A percentile compares a stretch with the other conserved stretches of the same genome.
phyloP scores from a whole-genome alignment of 2,888 invertebrate species.

The Mantis religiosa region DNA sequence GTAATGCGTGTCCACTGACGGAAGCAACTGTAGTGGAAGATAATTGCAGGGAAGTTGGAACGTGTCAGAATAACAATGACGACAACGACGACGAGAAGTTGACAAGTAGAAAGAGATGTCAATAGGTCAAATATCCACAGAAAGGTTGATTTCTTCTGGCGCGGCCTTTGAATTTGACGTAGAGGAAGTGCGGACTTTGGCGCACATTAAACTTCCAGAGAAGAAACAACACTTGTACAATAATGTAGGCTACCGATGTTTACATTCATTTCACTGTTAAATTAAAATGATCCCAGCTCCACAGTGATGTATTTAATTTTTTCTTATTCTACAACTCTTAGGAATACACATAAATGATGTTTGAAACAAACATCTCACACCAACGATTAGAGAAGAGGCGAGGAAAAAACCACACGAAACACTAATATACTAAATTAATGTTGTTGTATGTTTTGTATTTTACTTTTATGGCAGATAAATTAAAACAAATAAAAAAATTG shows the following conservation, averaged over 20 bases:
- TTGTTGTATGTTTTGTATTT: not conserved
- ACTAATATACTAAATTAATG: not conserved
- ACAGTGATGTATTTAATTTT: not conserved
- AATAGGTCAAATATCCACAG: not conserved
- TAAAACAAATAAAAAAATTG: not conserved
- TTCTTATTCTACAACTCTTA: not conserved
- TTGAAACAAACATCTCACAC: not conserved
- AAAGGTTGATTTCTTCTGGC: not conserved
- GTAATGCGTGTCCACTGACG: not conserved
- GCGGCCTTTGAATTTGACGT: not conserved
- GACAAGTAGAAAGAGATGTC: not conserved
- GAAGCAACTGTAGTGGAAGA: not conserved
- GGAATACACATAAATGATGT: not conserved
- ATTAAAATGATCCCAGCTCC: not conserved
- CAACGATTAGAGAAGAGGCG: not conserved
- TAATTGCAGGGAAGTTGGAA: not conserved
- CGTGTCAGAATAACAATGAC: not conserved
- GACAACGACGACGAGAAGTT: not conserved
- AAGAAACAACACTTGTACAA: not conserved
- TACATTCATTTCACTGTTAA: not conserved
- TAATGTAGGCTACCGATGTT: not conserved
- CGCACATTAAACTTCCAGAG: not conserved
- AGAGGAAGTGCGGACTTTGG: not conserved
- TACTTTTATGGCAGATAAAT: not conserved
- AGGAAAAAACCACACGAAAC: not conserved